phyloP scores from a whole-genome alignment of 2,113 vertebrate genomes.

The Melanostigma gelatinosum region DNA sequence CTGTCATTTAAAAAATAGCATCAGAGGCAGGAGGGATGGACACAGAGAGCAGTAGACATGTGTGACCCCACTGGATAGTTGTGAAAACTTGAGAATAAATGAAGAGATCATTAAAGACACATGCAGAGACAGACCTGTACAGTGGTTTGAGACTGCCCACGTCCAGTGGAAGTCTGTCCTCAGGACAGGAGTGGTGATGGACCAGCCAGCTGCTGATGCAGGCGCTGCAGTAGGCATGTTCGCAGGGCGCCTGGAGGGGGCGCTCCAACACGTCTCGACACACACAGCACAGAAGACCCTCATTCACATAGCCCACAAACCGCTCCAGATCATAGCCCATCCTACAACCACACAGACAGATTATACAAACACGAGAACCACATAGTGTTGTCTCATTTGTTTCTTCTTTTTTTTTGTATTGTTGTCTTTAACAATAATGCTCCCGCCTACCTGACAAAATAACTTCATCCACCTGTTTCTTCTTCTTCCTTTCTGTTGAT shows the following conservation, averaged over 20 bases:
- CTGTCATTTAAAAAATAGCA: conserved; percentile 63
- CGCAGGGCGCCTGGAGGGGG: conserved; percentile 91
- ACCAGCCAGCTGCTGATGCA: conserved; percentile 91
- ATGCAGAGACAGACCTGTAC: conserved; percentile 82
- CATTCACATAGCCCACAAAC: conserved; percentile 91
- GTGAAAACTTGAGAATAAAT: too few species aligned
- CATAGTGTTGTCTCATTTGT: background rate
- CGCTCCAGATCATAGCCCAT: conserved; percentile 93
- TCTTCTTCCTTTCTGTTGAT: conserved; percentile 19
- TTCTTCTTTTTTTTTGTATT: background rate
- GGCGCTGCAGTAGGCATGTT: conserved; percentile 89
- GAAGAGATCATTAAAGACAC: background rate
- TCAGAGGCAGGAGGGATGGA: background rate
- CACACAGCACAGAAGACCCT: conserved; percentile 90
- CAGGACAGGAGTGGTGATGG: conserved; percentile 89
- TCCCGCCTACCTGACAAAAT: conserved; percentile 63
- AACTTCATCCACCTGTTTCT: conserved; percentile 38
- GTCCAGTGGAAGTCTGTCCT: conserved; percentile 88
- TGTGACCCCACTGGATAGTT: background rate
- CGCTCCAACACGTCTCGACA: conserved; percentile 90
- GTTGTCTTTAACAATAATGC: background rate
- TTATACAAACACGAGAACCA: background rate
- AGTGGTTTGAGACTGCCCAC: conserved; percentile 84
- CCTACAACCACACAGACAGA: conserved; percentile 42
- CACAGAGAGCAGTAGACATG: background rate